Base-by-base conservation (phyloP, 2,113 vertebrate genomes). In the Lepisosteus osseus region DNA sequence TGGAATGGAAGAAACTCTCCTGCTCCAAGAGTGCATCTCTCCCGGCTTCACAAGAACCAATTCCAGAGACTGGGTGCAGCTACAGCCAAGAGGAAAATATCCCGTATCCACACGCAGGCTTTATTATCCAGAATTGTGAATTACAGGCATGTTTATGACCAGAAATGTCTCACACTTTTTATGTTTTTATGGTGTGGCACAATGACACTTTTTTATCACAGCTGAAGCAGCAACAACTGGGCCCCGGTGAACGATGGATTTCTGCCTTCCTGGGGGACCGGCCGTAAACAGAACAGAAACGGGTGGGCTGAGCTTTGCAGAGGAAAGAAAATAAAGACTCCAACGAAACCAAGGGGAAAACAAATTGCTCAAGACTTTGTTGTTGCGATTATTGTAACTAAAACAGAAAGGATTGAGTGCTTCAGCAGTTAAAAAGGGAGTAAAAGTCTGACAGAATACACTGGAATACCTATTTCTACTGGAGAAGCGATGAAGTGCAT, bases 141-240 rank as follows among this genome's bases (percentile, higher is more conserved):
- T 56, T 40, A 68, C 7, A n/a, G 47, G 47, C 9, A 55, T 14
- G 51, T 68, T 68, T 55, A 68, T 56, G 66, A 55, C 51, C 47
- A 41, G 47, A 55, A 68, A 55, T 55, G 14, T 29, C n/a, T 47
- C n/a, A 14, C 13, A 7, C 43, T 13, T 66, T 66, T 42, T n/a
- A 5, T 14, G 64, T 14, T 45, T 47, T 66, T 42, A 41, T 7
- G 9, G 11, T 14, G 4, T 13, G 3, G 40, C 43, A 3, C 2
- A 64, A 66, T 66, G 43, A 13, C 4, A 43, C 64, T 12, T 11
- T 41, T 42, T 12, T 41, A 42, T 42, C 42, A 4, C 11, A 7
- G 17, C 8, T 41, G 43, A 66, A 47, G 9, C 13, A 47, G 7
- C 6, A 66, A 14, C 42, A 7, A 45, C 43, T 44, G 42, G n/a